Conservation (phyloP, 2,113 vertebrate species). For the Tetrax tetrax region DNA sequence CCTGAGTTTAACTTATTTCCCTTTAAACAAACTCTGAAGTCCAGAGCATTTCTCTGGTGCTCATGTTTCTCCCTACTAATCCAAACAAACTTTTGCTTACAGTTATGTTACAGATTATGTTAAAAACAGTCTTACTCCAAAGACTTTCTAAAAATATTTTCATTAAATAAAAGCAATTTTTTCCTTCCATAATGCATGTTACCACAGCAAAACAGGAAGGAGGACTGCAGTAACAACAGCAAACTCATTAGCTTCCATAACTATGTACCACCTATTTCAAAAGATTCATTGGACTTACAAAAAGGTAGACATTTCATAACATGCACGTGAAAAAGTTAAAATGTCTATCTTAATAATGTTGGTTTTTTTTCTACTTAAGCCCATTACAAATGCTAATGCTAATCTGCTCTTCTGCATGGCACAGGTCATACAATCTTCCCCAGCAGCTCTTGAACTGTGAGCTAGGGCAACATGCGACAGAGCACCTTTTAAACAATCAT, state of each 20-base stretch:
- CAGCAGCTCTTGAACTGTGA: background rate
- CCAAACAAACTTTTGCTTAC: background rate
- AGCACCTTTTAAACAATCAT: background rate
- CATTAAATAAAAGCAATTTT: background rate
- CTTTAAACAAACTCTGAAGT: background rate
- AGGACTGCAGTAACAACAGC: background rate
- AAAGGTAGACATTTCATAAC: background rate
- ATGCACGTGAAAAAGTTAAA: background rate
- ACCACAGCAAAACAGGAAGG: background rate
- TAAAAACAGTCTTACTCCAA: background rate
- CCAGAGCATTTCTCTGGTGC: background rate
- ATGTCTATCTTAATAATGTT: background rate
- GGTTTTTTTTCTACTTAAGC: background rate
- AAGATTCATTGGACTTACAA: background rate
- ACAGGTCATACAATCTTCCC: background rate
- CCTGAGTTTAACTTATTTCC: background rate
- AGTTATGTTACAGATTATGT: background rate
- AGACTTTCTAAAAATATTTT: background rate
- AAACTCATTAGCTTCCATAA: background rate
- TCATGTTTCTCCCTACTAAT: background rate
- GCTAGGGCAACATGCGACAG: background rate
- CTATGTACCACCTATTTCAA: background rate
- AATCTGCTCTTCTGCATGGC: background rate
- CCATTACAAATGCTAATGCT: background rate
- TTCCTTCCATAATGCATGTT: background rate